These are phyloP conservation scores for Epinotia nisella DNA, from an alignment of 2,888 invertebrate genomes.

Conservation along the genomic window DNA sequence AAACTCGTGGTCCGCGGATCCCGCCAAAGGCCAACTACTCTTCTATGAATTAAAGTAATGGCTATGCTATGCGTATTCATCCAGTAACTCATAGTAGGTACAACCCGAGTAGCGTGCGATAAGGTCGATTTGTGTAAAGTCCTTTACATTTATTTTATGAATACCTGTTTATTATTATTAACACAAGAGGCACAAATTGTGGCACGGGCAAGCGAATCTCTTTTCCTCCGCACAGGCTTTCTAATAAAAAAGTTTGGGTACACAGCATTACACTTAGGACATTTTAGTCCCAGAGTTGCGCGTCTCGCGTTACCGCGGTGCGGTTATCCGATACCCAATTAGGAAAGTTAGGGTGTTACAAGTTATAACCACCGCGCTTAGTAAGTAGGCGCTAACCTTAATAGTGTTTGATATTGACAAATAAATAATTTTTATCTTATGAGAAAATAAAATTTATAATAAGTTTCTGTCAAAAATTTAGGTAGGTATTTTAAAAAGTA, in stretches of 20 bases:
- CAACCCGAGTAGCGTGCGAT: background rate
- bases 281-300: background rate
- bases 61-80: background rate
- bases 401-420: background rate
- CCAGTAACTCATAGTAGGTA: background rate
- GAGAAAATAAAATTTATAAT: no score
- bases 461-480: no score
- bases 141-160: no score
- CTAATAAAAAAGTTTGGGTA: background rate
- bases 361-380: constrained; percentile 10
- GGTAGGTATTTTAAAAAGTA: no score
- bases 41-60: no score
- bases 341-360: constrained; percentile 24
- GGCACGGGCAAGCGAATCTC: background rate
- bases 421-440: background rate
- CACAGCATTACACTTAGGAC: background rate
- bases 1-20: no score
- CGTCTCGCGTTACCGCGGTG: constrained; percentile 22
- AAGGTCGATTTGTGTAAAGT: background rate
- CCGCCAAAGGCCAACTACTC: no score
- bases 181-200: background rate
- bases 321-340: constrained; percentile 39
- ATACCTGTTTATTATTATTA: background rate
- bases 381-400: background rate
- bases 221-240: no score